Evolutionary conservation across 2,113 vertebrate genomes (phyloP).

Genomic region (Chloebia gouldiae): DNA sequence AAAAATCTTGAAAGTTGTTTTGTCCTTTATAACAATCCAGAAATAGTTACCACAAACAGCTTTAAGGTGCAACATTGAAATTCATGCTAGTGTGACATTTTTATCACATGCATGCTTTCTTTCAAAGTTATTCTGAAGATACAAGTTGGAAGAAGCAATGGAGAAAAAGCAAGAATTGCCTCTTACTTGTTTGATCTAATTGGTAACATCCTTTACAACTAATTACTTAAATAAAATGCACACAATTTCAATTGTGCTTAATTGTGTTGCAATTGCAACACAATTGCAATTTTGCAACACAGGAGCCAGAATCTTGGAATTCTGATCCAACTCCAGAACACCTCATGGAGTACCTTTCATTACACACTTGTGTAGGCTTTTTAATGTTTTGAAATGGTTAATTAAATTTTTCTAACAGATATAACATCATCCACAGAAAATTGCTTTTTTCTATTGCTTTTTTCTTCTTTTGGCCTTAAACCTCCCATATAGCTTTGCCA

Average conservation of each 20-base stretch:
- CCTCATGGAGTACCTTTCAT: not conserved
- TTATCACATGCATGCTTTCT: not conserved
- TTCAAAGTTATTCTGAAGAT: not conserved
- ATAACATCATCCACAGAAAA: not conserved
- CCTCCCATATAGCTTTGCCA: not conserved
- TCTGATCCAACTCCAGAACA: not conserved
- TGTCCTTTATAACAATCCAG: not conserved
- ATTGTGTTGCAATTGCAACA: no score
- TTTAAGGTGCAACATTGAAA: not conserved
- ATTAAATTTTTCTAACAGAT: not conserved
- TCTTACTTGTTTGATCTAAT: conserved; percentile 28
- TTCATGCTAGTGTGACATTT: not conserved
- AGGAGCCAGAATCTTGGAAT: conserved; percentile 39
- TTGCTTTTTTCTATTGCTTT: not conserved
- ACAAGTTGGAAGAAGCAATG: not conserved
- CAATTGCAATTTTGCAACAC: not conserved
- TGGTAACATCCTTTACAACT: conserved; percentile 7
- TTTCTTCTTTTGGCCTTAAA: not conserved
- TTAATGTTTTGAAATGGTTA: conserved; percentile 13
- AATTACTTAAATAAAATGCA: conserved; percentile 50
- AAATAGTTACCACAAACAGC: not conserved
- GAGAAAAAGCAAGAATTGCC: not conserved
- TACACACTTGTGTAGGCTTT: not conserved
- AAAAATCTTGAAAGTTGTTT: not conserved
- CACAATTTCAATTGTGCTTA: no score